Evolutionary conservation across 2,888 invertebrate species (phyloP).

Genomic region (Mimachlamys varia): DNA sequence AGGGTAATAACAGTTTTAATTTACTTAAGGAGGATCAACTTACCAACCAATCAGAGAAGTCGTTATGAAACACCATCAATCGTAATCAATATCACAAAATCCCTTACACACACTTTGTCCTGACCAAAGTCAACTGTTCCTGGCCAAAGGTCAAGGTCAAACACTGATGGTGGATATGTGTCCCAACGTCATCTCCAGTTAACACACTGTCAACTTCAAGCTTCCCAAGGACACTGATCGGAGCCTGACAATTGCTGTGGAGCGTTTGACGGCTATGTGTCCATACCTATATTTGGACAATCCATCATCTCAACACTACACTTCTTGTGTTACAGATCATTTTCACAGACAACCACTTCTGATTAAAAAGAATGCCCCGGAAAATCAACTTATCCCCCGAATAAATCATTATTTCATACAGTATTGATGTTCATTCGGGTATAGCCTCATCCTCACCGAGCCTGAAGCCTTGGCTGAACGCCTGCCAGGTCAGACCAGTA

Average conservation of each 20-base stretch:
- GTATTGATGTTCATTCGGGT: constrained; percentile 22
- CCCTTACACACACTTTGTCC: neutral
- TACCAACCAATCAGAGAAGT: neutral
- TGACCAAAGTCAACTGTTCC: neutral
- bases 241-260: neutral
- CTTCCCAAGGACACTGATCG: neutral
- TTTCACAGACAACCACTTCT: constrained; percentile 31
- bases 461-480: neutral
- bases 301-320: neutral
- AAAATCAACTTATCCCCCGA: neutral
- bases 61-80: neutral
- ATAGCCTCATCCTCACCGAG: neutral
- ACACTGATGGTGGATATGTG: neutral
- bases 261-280: constrained; percentile 17
- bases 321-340: neutral
- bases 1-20: neutral
- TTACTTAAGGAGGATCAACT: neutral
- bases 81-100: neutral
- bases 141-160: constrained; percentile 6
- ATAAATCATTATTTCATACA: neutral
- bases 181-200: neutral
- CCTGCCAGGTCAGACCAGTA: neutral
- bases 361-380: constrained; percentile 31
- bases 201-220: neutral
- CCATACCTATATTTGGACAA: neutral